Evolutionary conservation across 2,113 vertebrate species (phyloP).

Genomic region (Rhadina sibilatrix): DNA sequence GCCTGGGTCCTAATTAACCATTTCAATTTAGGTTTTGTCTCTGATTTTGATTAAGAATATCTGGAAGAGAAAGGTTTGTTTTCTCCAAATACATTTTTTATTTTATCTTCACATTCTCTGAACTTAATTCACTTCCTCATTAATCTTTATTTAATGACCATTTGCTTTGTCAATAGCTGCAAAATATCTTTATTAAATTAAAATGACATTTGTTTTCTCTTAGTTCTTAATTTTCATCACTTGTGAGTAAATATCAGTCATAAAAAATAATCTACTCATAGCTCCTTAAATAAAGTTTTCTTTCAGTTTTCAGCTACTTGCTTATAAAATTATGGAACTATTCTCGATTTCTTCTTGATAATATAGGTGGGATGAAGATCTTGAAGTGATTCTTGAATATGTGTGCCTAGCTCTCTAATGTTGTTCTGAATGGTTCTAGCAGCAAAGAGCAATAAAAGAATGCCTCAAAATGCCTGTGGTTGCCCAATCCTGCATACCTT

Average conservation of each 20-base stretch:
- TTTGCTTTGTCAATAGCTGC: not conserved
- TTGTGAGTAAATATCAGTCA: not conserved
- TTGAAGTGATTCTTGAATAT: not conserved
- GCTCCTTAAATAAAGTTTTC: not conserved
- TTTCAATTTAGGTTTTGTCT: conserved; percentile 30
- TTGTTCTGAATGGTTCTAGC: not conserved
- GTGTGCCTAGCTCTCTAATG: not conserved
- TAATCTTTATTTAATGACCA: conserved; percentile 30
- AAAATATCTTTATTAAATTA: conserved; percentile 8
- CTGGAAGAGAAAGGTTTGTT: conserved; percentile 13
- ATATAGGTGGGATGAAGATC: not conserved
- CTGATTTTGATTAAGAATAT: conserved; percentile 37
- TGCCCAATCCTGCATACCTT: not conserved
- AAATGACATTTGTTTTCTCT: not conserved
- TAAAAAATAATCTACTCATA: not conserved
- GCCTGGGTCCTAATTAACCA: conserved; percentile 26
- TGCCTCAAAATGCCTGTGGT: not conserved
- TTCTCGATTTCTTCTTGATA: not conserved
- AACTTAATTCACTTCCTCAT: not conserved
- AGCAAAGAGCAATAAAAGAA: not conserved
- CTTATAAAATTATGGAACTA: not conserved
- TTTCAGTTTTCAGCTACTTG: not conserved
- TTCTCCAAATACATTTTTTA: conserved; percentile 12
- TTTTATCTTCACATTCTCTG: conserved; percentile 4
- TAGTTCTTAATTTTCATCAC: not conserved